phyloP scores from a whole-genome alignment of 2,888 invertebrate genomes.

The Adineta ricciae region DNA sequence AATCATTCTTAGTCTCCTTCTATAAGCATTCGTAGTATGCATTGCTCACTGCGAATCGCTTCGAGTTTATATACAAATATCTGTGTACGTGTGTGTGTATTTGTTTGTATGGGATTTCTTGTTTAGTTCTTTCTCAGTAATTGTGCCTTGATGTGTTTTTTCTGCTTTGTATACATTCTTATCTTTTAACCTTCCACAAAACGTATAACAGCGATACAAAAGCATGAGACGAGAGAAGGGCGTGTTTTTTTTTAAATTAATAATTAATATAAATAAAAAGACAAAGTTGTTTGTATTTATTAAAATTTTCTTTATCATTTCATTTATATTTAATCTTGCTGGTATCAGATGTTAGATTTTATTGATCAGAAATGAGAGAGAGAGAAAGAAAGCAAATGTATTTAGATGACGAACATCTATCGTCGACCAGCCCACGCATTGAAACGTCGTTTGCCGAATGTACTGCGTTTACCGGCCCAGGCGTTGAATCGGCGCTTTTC shows the following conservation, averaged over 20 bases:
- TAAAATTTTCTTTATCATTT: neutral
- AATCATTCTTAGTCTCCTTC: neutral
- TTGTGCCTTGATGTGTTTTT: constrained; percentile 4
- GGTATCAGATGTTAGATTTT: neutral
- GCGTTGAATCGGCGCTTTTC: constrained; percentile 11
- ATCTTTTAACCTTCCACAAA: neutral
- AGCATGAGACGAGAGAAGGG: neutral
- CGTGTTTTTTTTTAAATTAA: neutral
- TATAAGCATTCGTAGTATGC: neutral
- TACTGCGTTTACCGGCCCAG: neutral
- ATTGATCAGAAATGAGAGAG: neutral
- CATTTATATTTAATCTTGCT: too few relatives aligned
- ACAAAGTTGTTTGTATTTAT: neutral
- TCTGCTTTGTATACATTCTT: neutral
- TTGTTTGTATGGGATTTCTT: neutral
- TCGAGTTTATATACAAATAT: neutral
- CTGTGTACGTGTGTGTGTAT: neutral
- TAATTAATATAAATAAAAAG: neutral
- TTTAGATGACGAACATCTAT: neutral
- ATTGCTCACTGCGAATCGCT: neutral
- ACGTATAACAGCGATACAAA: neutral
- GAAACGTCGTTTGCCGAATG: neutral
- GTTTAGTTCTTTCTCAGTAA: neutral
- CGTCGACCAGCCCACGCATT: constrained; percentile 15
- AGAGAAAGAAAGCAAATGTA: neutral